phyloP scores from a whole-genome alignment of 2,888 invertebrate genomes.

The Tyria jacobaeae region DNA sequence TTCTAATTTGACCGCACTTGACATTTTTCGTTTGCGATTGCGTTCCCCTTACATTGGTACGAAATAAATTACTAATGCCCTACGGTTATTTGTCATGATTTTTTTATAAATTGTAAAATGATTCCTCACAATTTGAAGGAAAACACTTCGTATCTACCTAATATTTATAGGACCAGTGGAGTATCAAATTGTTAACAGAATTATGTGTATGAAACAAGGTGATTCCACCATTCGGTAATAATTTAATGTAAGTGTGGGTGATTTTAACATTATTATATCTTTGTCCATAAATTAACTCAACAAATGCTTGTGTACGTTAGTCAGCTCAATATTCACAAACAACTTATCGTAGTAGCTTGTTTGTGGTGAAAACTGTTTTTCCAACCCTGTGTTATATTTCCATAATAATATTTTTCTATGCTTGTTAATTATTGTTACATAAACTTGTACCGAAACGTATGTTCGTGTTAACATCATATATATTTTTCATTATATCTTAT shows the following conservation, averaged over 20 bases:
- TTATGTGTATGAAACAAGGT: background rate
- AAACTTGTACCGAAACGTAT: conserved; percentile 29
- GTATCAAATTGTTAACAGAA: background rate
- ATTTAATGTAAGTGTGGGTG: background rate
- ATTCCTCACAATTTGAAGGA: background rate
- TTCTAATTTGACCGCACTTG: conserved; percentile 16
- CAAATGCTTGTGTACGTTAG: conserved; percentile 53
- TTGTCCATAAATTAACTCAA: no score
- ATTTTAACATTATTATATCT: background rate
- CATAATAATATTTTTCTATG: conserved; percentile 66
- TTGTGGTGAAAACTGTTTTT: conserved; percentile 46
- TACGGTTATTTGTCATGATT: background rate
- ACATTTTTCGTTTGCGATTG: conserved; percentile 1
- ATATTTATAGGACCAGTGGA: background rate
- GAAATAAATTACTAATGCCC: background rate
- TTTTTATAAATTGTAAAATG: background rate
- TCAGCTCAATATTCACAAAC: conserved; percentile 65
- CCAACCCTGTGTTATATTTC: conserved; percentile 42
- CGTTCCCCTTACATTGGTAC: background rate
- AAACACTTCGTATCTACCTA: background rate
- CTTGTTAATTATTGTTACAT: conserved; percentile 59
- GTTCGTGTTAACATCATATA: conserved; percentile 32
- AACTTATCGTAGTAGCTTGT: conserved; percentile 53
- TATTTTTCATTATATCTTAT: conserved; percentile 25
- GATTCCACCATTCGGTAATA: conserved; percentile 1